Percentiles rank a stretch among this genome's conserved stretches.
These are phyloP conservation scores for Sebastes trivittatus DNA, from an alignment of 2,797 vertebrate species.

Conservation along the genomic window DNA sequence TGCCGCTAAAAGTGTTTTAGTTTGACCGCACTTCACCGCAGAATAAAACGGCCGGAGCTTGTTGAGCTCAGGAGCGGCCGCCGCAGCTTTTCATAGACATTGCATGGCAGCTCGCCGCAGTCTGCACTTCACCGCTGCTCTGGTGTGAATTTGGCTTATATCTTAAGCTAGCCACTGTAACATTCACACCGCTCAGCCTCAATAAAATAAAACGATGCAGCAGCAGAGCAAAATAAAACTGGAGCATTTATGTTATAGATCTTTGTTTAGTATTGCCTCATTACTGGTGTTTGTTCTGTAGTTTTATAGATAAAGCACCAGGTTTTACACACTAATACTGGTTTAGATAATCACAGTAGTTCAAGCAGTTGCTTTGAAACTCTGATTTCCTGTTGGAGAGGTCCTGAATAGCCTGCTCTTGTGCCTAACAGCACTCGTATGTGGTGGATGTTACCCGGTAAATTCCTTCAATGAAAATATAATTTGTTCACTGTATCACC, in stretches of 20 bases:
- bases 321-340: too few species aligned
- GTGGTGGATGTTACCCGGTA: not conserved
- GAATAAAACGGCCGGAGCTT: too few species aligned
- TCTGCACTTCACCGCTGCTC: too few species aligned
- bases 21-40: too few species aligned
- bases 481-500: constrained; percentile 29
- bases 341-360: too few species aligned
- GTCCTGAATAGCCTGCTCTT: not conserved
- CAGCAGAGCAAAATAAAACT: constrained; percentile 20
- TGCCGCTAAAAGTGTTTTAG: too few species aligned
- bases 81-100: too few species aligned
- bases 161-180: not conserved
- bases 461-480: not conserved
- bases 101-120: too few species aligned
- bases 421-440: not conserved
- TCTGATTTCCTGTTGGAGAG: not conserved
- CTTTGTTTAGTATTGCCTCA: too few species aligned
- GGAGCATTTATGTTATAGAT: not conserved
- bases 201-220: not conserved
- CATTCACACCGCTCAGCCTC: constrained; percentile 9
- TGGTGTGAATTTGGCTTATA: not conserved
- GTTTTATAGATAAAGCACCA: too few species aligned
- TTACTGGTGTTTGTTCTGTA: too few species aligned
- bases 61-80: too few species aligned
- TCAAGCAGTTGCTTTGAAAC: not conserved